Base-by-base conservation (phyloP, 2,113 vertebrate genomes). In the Spizaetus ornatus region DNA sequence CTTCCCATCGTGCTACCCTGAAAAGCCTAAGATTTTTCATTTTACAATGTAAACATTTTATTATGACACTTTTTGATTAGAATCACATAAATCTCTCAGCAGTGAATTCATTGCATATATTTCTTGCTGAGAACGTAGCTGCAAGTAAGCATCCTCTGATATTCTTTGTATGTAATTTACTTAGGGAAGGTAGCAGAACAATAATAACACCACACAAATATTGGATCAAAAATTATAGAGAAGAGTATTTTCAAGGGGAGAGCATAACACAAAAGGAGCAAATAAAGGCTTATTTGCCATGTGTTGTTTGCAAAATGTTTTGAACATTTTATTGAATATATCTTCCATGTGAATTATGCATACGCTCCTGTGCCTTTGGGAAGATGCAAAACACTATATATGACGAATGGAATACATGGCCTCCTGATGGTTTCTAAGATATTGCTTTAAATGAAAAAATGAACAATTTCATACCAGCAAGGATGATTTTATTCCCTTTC, bases 21-120 rank as follows among this genome's bases (percentile, higher is more conserved):
- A 76, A 93, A 95, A 82, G 42, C 53, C 50, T 1, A 67, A 91
- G 86, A 79, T 93, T 91, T 97, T 97, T 97, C 93, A 95, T 96
- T 97, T 96, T 90, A 74, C 47, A 95, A 36, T 76, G 86, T 90
- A 96, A 95, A 96, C 94, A 73, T 96, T 95, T 97, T 95, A 93
- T 95, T 92, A 76, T 88, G 91, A 74, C 72, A 61, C 63, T 90
- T 93, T 90, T 71, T 94, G 73, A 92, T 96, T 86, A 83, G 53
- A 88, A 84, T 96, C 27, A 0, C 67, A 77, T 90, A 92, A 97
- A 92, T 92, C 76, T 94, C 89, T 84, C 7, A 22, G 84, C 69
- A 67, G 45, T 82, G 76, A 96, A 80, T 84, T 87, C 7, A 4
- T 23, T 93, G 81, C 78, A 40, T 81, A 32, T 71, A 86, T 96